Evolutionary conservation across 2,797 vertebrate species (phyloP).

Genomic region (Pangasius larnaudii): DNA sequence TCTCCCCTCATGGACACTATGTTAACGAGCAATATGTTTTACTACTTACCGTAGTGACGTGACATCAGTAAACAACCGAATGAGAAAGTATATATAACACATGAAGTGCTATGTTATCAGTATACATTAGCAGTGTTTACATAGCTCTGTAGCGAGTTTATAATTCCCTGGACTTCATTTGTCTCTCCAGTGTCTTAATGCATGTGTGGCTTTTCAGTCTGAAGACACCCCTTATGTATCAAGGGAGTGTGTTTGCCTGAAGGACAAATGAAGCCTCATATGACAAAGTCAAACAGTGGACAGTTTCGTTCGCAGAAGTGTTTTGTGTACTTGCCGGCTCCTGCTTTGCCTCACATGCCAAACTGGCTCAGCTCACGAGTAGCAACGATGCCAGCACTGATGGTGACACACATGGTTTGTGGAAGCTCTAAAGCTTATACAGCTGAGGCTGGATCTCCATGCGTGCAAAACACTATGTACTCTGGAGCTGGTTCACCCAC

Average conservation of each 20-base stretch:
- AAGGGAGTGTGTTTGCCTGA: conserved; percentile 24
- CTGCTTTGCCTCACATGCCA: conserved; percentile 35
- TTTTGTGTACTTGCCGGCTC: conserved; percentile 33
- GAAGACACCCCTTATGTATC: conserved; percentile 7
- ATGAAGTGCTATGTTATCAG: conserved; percentile 2
- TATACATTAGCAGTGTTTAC: conserved; percentile 28
- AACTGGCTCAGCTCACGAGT: conserved; percentile 22
- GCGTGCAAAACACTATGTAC: conserved; percentile 38
- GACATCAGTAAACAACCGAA: conserved; percentile 1
- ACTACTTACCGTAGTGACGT: neutral
- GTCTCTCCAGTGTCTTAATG: conserved; percentile 12
- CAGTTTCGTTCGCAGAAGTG: conserved; percentile 39
- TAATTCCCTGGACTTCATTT: neutral
- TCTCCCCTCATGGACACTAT: neutral
- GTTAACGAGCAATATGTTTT: neutral
- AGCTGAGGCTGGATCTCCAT: conserved; percentile 30
- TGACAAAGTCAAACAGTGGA: conserved; percentile 40
- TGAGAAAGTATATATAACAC: neutral
- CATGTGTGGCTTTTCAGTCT: conserved; percentile 26
- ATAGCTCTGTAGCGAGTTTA: neutral
- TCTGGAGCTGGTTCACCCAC: conserved; percentile 11
- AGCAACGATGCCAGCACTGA: conserved; percentile 18
- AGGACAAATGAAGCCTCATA: conserved; percentile 25
- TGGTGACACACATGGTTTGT: conserved; percentile 39
- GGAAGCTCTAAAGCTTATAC: conserved; percentile 37